Evolutionary conservation across 1,140 invertebrate species (phyloP), one percentile per base, ranked within the genome.

Genomic region (Procambarus clarkii): DNA sequence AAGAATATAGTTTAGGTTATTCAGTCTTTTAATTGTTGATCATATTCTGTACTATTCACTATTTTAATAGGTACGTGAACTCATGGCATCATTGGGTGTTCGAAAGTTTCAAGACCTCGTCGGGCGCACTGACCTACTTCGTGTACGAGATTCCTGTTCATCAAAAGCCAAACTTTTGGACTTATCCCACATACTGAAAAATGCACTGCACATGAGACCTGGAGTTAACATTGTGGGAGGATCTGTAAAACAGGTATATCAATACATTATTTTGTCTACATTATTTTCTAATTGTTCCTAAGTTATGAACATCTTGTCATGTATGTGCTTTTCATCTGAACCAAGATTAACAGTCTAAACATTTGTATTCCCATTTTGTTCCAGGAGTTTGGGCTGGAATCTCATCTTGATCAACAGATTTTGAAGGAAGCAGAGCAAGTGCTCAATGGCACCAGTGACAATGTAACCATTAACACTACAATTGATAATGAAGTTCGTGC

Each of bases 401-500:
- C 98, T 93, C 96, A 98, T 88, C 94, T 98, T 71, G 98, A 99
- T 94, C 97, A 99, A 94, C 94, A 96, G 91, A 93, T 99, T 13
- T 97, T 99, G 88, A 96, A 97, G 93, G 95, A 96, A 93, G 96
- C 97, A 21, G 95, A 95, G 86, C 95, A 96, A 69, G 96, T 99
- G 34, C 94, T 99, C 54, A 96, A 97, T 82, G 97, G 97, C 0
- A 94, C 95, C 50, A 94, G 96, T 82, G 95, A 96, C 46, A 95
- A 95, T 76, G 95, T 98, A 2, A 95, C 96, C 78, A 96, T 99
- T 79, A 95, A 97, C 81, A 96, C 98, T 96, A 95, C 95, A 60
- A 99, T 99, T 92, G 96, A 96, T 74, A 99, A 99, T 94, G 97
- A 98, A 94, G 97, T 98, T 93, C 95, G 99, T 84, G 97, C 98